phyloP scores from a whole-genome alignment of 92 coral and sea anemone species.

The Zoanthus sansibaricus region DNA sequence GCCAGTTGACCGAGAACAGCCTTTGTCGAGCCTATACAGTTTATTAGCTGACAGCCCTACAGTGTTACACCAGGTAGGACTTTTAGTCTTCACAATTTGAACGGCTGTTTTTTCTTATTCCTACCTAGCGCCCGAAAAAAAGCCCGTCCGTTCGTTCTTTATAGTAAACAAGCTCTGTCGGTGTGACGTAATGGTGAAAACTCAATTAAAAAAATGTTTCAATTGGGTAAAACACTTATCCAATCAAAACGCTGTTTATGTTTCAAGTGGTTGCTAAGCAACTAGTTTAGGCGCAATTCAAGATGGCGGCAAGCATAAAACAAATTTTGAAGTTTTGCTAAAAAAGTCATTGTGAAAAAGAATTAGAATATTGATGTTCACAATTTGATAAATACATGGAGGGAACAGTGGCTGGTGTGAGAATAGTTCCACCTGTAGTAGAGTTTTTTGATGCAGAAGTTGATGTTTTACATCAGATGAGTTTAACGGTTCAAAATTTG shows the following conservation, averaged over 20 bases:
- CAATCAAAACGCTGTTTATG: constrained; percentile 69
- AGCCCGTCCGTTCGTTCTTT: background rate
- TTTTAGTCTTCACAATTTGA: background rate
- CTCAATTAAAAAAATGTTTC: background rate
- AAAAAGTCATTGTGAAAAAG: background rate
- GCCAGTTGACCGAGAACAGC: background rate
- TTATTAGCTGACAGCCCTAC: background rate
- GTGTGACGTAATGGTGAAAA: background rate
- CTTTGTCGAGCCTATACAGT: background rate
- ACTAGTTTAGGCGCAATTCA: constrained; percentile 64
- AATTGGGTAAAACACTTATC: constrained; percentile 36
- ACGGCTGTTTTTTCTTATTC: background rate
- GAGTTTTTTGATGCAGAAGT: constrained; percentile 96
- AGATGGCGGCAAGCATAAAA: constrained; percentile 80
- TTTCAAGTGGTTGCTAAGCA: constrained; percentile 74
- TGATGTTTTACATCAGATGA: constrained; percentile 97
- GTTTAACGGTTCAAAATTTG: constrained; percentile 88
- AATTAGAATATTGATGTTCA: background rate
- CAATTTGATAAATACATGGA: constrained; percentile 66
- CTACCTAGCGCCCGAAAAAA: background rate
- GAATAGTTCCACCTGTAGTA: constrained; percentile 97
- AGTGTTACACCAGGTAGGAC: background rate
- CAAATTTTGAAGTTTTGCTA: constrained; percentile 3
- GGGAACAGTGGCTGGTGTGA: constrained; percentile 98
- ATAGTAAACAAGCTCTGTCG: background rate